Evolutionary conservation across 2,113 vertebrate species (phyloP).

Genomic region (Neotragus pygmaeus): DNA sequence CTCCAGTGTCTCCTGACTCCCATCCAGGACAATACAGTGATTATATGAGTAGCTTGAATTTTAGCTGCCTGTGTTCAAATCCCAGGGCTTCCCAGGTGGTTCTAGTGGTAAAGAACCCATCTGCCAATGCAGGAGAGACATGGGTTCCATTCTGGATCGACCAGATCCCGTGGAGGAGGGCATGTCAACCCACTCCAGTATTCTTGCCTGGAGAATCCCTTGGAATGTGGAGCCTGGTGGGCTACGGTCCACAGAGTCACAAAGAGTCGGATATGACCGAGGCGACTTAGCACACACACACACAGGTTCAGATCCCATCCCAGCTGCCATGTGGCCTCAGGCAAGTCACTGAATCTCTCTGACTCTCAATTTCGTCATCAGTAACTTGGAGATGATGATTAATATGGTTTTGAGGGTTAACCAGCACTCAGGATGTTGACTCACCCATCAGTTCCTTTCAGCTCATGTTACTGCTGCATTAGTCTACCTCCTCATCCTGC

Average conservation of each 20-base stretch:
- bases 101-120: too few species aligned
- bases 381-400: background rate
- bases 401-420: background rate
- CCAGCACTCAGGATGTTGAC: background rate
- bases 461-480: background rate
- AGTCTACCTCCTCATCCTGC: background rate
- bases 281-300: background rate
- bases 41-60: too few species aligned
- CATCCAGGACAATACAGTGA: too few species aligned
- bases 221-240: too few species aligned
- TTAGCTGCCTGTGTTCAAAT: too few species aligned
- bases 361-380: background rate
- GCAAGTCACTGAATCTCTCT: background rate
- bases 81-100: too few species aligned
- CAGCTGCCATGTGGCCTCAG: background rate
- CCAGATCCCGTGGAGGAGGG: too few species aligned
- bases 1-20: too few species aligned
- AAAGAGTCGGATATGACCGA: background rate
- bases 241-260: background rate
- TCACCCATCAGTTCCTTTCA: fast-evolving
- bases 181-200: too few species aligned
- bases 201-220: too few species aligned
- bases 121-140: too few species aligned
- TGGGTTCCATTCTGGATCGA: too few species aligned
- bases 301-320: background rate